Base-by-base conservation (phyloP, 2,888 invertebrate species). In the Zaprionus bogoriensis region DNA sequence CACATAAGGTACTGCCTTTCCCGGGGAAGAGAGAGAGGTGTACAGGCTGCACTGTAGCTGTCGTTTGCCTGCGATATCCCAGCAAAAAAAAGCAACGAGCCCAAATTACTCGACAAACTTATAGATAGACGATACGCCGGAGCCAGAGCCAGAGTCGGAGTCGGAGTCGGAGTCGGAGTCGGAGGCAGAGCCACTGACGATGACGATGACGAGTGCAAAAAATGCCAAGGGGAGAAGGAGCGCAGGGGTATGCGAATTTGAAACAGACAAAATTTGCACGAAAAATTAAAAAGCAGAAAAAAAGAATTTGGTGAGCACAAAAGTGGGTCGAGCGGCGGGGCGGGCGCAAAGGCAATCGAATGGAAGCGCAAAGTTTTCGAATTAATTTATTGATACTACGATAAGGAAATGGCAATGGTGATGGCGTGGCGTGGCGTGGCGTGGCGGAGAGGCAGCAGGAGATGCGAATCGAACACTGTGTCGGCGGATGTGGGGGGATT, bases 371-470 rank as follows among this genome's bases (percentile, higher is more conserved):
- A 85, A 81, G 85, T 85, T 81, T 79, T 83, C 77, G 83, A 86
- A 86, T 83, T 83, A 86, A 83, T 86, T 86, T 83, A 86, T 83
- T 86, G 86, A 83, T 83, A 80, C 83, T 57, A 60, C 63, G 84
- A 75, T 84, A 84, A 77, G 74, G 67, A 63, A 67, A 69, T 69
- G 60, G 69, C 59, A 54, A 62, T 59, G 27, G 30, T 28, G 55
- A 62, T 59, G 27, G 30, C 32, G 55, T 19, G 59, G 32, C n/a
- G 32, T 19, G 32, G 32, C 27, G 47, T 50, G 55, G 48, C 3
- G 14, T 2, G 2, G 14, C 5, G 25, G 1, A 36, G 6, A 10
- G 38, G 22, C 25, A 48, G 63, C 41, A 12, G 28, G 41, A 44
- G 64, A 66, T 45, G 67, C 63, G 61, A 62, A 57, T 48, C 47